Base-by-base conservation (phyloP, 2,113 vertebrate genomes). In the Elanoides forficatus region DNA sequence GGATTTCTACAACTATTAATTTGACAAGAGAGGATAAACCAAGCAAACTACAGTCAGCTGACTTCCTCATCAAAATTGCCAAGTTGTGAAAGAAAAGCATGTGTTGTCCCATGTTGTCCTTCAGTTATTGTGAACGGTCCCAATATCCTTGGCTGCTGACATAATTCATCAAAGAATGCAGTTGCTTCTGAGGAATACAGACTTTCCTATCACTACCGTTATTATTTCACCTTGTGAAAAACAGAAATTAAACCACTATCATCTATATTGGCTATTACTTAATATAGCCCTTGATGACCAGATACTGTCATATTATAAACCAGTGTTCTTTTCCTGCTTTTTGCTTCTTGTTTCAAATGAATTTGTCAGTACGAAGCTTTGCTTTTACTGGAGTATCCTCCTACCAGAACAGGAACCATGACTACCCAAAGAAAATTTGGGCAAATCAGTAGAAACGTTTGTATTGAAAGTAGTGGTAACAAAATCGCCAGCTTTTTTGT, bases 1-100 rank as follows among this genome's bases (percentile, higher is more conserved):
- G 14, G 15, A 88, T 86, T 94, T 86, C 42, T 91, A 47, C 75
- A 75, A 91, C 48, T 76, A 88, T 19, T 62, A n/a, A n/a, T 40
- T 81, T 84, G 45, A 42, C 34, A 72, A 22, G 9, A 72, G 67
- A 81, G 30, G 16, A 71, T 53, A 70, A 93, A 58, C 5, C 18
- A 80, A 93, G 32, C 12, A 88, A 92, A 73, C 2, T 29, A 29
- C 32, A 88, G 19, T 56, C 62, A 76, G 13, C 36, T 71, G 59
- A 62, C n/a, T n/a, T 71, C 58, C 5, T 48, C 7, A 53, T 27
- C 50, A 86, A 74, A 75, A 55, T 16, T 84, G 15, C 13, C 56
- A 81, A 29, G 17, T 8, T 81, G 26, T 55, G 59, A 58, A 66
- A 67, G 38, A n/a, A 76, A 84, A 93, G 6, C 11, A 4, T 11